Percentiles rank a stretch among this genome's conserved stretches.
Conservation (phyloP, 2,888 invertebrate species). For the Acanthosepion pharaonis region DNA sequence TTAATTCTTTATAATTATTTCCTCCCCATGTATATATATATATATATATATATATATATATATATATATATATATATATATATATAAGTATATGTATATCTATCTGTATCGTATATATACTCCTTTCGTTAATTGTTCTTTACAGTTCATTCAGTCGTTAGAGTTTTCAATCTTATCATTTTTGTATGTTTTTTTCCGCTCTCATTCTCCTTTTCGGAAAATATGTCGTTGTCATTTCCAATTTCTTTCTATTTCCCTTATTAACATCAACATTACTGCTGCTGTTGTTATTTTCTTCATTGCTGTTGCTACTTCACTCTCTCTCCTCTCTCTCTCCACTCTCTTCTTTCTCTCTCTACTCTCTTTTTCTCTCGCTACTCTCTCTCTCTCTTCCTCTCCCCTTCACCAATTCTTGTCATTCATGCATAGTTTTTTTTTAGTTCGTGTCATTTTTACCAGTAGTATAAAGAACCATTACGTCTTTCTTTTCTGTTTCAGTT, state of each 20-base stretch:
- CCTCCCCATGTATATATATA: background rate
- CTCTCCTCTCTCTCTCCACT: background rate
- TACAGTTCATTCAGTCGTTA: background rate
- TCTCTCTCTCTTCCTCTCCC: background rate
- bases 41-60: background rate
- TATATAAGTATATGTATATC: background rate
- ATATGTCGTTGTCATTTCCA: background rate
- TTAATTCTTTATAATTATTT: background rate
- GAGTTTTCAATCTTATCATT: background rate
- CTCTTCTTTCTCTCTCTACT: background rate
- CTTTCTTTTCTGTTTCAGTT: background rate
- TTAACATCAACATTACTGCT: background rate
- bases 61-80: background rate
- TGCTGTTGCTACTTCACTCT: background rate
- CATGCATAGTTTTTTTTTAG: background rate
- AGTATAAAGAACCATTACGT: background rate
- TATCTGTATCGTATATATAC: background rate
- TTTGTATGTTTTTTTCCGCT: too few relatives aligned
- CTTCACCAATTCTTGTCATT: background rate
- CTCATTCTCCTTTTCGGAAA: too few relatives aligned
- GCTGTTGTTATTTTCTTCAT: background rate
- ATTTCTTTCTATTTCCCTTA: background rate
- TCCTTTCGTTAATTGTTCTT: background rate
- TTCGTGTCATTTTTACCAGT: background rate
- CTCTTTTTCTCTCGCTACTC: background rate